Percentiles rank a stretch among this genome's conserved stretches.
phyloP scores from a whole-genome alignment of 1,140 invertebrate species.

The Pseudomyrmex concolor region DNA sequence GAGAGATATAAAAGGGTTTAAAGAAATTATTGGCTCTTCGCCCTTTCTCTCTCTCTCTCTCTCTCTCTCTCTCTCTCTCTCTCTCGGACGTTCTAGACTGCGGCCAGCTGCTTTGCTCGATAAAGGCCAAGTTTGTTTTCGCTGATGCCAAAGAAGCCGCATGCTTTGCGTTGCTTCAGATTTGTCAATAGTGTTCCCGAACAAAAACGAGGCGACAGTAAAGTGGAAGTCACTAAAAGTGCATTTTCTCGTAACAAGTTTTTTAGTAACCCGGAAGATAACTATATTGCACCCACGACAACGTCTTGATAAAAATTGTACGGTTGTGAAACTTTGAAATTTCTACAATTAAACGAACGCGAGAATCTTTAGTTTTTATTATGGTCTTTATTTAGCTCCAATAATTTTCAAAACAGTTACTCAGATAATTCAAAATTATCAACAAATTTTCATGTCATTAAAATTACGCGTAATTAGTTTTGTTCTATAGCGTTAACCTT shows the following conservation, averaged over 20 bases:
- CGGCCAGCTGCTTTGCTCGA: not conserved
- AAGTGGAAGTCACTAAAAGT: slow-evolving; percentile 50
- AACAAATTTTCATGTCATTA: slow-evolving; percentile 9
- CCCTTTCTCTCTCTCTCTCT: no score
- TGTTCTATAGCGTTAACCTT: not conserved
- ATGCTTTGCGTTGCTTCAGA: slow-evolving; percentile 17
- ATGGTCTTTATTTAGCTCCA: no score
- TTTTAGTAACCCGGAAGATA: slow-evolving; percentile 19
- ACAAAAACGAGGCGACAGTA: slow-evolving; percentile 19
- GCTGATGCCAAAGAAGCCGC: slow-evolving; percentile 32
- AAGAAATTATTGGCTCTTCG: slow-evolving; percentile 29
- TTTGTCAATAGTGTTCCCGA: slow-evolving; percentile 29
- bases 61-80: no score
- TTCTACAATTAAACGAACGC: slow-evolving; percentile 5
- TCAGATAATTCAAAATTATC: not conserved
- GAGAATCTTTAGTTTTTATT: not conserved
- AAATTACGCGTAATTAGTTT: not conserved
- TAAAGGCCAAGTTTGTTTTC: slow-evolving; percentile 32
- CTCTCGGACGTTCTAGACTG: not conserved
- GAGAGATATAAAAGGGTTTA: slow-evolving; percentile 13
- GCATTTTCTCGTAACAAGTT: slow-evolving; percentile 52
- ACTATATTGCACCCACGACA: not conserved
- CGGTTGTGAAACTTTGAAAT: not conserved
- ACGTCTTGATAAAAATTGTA: slow-evolving; percentile 23
- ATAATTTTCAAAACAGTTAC: not conserved